These are phyloP conservation scores for Corythornis cristatus DNA, from an alignment of 2,113 vertebrate species.

Conservation along the genomic window DNA sequence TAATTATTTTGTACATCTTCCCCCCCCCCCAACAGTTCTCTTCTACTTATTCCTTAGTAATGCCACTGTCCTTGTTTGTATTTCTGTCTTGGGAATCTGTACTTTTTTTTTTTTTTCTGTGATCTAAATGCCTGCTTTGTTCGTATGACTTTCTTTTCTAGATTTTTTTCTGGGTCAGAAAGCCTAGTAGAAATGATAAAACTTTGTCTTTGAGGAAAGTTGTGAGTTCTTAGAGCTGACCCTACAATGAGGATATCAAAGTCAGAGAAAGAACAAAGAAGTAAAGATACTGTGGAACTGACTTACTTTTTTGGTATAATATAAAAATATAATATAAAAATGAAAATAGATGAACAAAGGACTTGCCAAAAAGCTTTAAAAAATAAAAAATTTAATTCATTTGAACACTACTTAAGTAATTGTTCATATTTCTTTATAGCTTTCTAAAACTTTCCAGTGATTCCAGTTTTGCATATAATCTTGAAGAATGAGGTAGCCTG, in stretches of 20 bases:
- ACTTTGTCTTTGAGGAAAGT: constrained; percentile 5
- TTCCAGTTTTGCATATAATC: background rate
- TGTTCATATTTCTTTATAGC: background rate
- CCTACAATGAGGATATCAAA: constrained; percentile 19
- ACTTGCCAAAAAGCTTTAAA: background rate
- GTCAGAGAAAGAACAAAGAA: background rate
- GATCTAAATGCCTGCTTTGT: background rate
- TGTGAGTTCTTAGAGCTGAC: constrained; percentile 14
- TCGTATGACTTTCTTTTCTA: background rate
- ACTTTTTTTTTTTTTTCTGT: background rate
- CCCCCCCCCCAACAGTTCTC: background rate
- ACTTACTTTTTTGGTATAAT: background rate
- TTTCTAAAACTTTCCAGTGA: background rate
- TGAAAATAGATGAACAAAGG: background rate
- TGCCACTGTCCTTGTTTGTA: background rate
- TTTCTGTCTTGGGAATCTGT: background rate
- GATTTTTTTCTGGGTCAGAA: constrained; percentile 27
- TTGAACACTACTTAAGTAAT: background rate
- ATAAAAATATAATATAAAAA: constrained; percentile 8
- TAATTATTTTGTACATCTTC: background rate
- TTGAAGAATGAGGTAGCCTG: background rate
- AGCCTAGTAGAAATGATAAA: constrained; percentile 6
- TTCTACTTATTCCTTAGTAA: background rate
- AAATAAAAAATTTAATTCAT: background rate
- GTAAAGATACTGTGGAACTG: background rate